phyloP scores from a whole-genome alignment of 2,797 vertebrate genomes.

The Kryptopterus vitreolus region DNA sequence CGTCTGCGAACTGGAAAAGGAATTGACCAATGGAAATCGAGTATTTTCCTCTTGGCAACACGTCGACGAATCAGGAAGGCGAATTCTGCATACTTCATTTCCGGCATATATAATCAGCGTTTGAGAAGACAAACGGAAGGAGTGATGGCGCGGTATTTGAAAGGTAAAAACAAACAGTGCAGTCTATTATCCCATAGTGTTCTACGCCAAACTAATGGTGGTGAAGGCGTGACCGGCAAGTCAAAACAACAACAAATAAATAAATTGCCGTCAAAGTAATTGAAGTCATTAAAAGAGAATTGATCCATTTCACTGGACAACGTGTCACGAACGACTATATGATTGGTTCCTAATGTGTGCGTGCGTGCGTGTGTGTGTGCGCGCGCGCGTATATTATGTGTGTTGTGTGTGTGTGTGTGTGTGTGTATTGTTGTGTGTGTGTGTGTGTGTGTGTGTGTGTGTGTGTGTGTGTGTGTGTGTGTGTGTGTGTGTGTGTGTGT shows the following conservation, averaged over 20 bases:
- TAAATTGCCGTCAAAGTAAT: too few species aligned
- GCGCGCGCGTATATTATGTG: too few species aligned
- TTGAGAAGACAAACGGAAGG: slow-evolving; percentile 21
- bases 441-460: too few species aligned
- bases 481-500: too few species aligned
- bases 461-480: too few species aligned
- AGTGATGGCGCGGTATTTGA: slow-evolving; percentile 79
- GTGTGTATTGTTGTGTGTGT: too few species aligned
- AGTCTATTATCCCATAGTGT: neutral
- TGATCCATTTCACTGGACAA: neutral
- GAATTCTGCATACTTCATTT: neutral
- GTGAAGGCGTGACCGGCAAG: neutral
- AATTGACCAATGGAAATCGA: slow-evolving; percentile 36
- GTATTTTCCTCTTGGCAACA: slow-evolving; percentile 6
- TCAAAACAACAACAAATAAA: neutral
- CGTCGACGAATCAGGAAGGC: slow-evolving; percentile 44
- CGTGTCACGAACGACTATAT: neutral
- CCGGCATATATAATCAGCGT: neutral
- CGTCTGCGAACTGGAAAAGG: too few species aligned
- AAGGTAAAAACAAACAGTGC: slow-evolving; percentile 62
- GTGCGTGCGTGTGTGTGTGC: too few species aligned
- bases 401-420: too few species aligned
- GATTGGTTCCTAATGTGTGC: neutral
- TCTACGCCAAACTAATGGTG: neutral
- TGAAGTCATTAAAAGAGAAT: neutral